phyloP scores from a whole-genome alignment of 1,140 invertebrate species.

The Branchinecta lynchi region DNA sequence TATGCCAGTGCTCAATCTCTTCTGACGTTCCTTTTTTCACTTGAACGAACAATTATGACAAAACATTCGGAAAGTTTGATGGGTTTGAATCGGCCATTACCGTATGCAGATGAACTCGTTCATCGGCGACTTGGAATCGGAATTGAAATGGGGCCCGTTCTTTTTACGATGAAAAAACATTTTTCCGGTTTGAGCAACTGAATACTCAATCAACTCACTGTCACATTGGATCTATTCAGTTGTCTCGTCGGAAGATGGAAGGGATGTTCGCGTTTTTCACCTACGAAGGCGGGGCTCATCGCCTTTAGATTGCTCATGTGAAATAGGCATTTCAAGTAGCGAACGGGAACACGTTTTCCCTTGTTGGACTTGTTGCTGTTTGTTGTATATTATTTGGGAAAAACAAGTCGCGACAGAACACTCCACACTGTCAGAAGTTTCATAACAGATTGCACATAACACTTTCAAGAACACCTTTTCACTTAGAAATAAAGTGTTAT shows the following conservation, averaged over 20 bases:
- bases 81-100: slow-evolving; percentile 10
- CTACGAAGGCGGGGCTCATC: neutral
- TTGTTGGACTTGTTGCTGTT: too few relatives aligned
- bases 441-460: too few relatives aligned
- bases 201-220: neutral
- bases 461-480: too few relatives aligned
- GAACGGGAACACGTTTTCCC: too few relatives aligned
- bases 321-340: too few relatives aligned
- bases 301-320: neutral
- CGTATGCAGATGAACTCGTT: slow-evolving; percentile 3
- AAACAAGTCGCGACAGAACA: too few relatives aligned
- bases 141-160: neutral
- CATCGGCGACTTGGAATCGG: neutral
- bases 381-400: too few relatives aligned
- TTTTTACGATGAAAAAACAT: neutral
- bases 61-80: slow-evolving; percentile 8
- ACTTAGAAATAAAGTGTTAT: too few relatives aligned
- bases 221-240: neutral
- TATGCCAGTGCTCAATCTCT: neutral
- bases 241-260: neutral
- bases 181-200: neutral
- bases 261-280: neutral
- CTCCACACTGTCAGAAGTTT: too few relatives aligned
- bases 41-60: slow-evolving; percentile 7
- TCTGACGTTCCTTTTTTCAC: slow-evolving; percentile 2